Percentiles rank a stretch among this genome's conserved stretches.
These are phyloP conservation scores for Ophion ventricosus DNA, from an alignment of 2,888 invertebrate species.

Conservation along the genomic window DNA sequence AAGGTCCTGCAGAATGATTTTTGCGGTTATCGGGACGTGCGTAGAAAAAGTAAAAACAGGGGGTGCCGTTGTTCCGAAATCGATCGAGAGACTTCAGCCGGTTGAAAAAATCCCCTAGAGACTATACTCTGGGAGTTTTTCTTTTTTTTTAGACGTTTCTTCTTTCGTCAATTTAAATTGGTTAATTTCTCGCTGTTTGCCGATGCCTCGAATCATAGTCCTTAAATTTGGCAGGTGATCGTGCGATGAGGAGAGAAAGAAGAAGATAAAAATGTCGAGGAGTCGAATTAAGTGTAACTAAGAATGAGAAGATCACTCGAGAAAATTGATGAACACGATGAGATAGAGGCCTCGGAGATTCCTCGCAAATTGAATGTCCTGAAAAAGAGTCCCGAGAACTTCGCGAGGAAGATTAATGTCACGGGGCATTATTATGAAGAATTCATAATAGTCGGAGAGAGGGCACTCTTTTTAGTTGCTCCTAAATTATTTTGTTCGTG, in stretches of 20 bases:
- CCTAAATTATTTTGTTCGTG: constrained; percentile 30
- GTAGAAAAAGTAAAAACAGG: background rate
- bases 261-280: constrained; percentile 21
- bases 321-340: background rate
- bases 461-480: background rate
- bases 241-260: background rate
- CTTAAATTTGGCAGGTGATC: constrained; percentile 36
- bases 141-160: background rate
- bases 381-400: background rate
- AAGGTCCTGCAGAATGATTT: constrained; percentile 21
- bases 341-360: background rate
- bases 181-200: background rate
- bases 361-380: too few relatives aligned
- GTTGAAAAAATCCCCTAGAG: constrained; percentile 25
- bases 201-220: constrained; percentile 39
- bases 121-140: background rate
- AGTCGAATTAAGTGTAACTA: background rate
- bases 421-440: background rate
- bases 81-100: constrained; percentile 34
- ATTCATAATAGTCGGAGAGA: background rate
- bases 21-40: background rate
- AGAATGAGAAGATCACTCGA: background rate
- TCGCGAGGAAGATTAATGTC: background rate
- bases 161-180: background rate
- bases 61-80: constrained; percentile 17